Evolutionary conservation across 2,888 invertebrate species (phyloP).

Genomic region (Aspidapion aeneum): DNA sequence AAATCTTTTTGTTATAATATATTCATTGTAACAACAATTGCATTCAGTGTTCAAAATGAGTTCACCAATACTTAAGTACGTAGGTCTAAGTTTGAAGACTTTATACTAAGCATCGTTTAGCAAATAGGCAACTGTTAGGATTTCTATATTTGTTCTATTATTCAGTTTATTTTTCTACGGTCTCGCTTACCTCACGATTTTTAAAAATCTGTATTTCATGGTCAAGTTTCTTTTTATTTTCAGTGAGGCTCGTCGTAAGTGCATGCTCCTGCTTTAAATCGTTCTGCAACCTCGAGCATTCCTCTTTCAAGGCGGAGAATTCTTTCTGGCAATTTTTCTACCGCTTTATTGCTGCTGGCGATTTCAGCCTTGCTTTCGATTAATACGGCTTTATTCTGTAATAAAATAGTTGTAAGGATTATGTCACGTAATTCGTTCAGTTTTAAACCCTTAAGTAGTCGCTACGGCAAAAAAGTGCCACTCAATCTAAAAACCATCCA

Average conservation of each 20-base stretch:
- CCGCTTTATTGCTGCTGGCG: constrained; percentile 50
- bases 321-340: constrained; percentile 50
- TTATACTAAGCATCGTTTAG: no score
- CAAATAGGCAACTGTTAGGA: no score
- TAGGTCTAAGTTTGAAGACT: no score
- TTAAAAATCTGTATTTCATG: constrained; percentile 40
- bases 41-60: no score
- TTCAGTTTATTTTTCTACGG: no score
- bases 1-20: no score
- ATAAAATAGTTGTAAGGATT: constrained; percentile 17
- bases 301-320: constrained; percentile 38
- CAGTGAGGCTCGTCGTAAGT: constrained; percentile 29
- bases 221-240: constrained; percentile 42
- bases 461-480: no score
- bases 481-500: no score
- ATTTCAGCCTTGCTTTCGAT: constrained; percentile 41
- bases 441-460: not conserved
- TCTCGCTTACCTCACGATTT: constrained; percentile 41
- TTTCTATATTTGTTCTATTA: no score
- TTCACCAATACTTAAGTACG: no score
- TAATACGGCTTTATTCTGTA: constrained; percentile 40
- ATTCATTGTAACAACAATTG: no score
- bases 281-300: constrained; percentile 34
- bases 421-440: not conserved
- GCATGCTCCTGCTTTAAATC: constrained; percentile 34